Conservation (phyloP, 2,888 invertebrate genomes). For the Eumerus sabulonum region DNA sequence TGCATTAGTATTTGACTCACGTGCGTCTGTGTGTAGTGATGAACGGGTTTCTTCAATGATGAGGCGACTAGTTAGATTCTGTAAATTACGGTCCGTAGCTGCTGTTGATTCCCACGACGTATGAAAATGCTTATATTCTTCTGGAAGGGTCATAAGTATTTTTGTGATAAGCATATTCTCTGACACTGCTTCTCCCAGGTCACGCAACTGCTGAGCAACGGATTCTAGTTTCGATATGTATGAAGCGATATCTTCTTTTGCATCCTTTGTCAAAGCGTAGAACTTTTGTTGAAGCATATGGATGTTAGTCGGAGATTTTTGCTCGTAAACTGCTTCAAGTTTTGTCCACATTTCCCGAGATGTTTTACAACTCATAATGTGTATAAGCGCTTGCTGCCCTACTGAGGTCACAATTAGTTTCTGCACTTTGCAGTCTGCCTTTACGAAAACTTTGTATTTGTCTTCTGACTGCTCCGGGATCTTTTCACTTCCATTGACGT, state of each 20-base stretch:
- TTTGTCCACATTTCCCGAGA: conserved; percentile 60
- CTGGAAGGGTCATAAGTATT: conserved; percentile 70
- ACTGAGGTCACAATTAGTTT: conserved; percentile 54
- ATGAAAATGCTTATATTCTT: conserved; percentile 67
- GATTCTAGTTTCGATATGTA: conserved; percentile 60
- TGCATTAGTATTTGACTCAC: not conserved
- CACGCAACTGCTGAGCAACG: conserved; percentile 49
- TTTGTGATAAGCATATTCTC: conserved; percentile 69
- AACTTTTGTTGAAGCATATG: conserved; percentile 73
- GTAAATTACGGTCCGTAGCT: no score
- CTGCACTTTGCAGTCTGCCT: conserved; percentile 29
- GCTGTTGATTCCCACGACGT: not conserved
- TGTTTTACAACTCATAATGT: conserved; percentile 64
- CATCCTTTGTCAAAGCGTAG: conserved; percentile 59
- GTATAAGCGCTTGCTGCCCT: conserved; percentile 58
- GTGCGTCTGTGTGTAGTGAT: not conserved
- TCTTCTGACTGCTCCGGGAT: not conserved
- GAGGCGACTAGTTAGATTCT: not conserved
- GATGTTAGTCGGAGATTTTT: conserved; percentile 72
- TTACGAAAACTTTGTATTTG: not conserved
- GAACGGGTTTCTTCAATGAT: conserved; percentile 1
- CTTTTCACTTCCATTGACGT: not conserved
- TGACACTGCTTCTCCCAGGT: conserved; percentile 60
- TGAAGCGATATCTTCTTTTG: conserved; percentile 58
- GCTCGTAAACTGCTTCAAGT: conserved; percentile 72